Base-by-base conservation (phyloP, 2,797 vertebrate genomes). In the Crocodylus rhombifer region DNA sequence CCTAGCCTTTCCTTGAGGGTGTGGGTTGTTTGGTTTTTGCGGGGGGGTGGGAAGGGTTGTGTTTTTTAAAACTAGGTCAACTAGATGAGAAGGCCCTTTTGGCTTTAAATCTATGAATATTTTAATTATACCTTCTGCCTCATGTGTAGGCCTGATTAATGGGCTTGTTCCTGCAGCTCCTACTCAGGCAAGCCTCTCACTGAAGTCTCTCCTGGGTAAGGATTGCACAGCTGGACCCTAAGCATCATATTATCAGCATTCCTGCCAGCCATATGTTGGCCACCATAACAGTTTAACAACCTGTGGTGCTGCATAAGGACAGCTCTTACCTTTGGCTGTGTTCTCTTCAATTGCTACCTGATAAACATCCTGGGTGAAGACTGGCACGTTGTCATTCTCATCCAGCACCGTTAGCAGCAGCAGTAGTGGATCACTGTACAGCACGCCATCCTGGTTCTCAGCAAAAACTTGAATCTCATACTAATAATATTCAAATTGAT, bases 361-460 rank as follows among this genome's bases (percentile, higher is more conserved):
- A 94, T 98, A 98, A 86, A 98, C 97, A 8, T 92, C 94, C 82
- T 97, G 98, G 28, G 97, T 97, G 90, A 98, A 98, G 67, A 97
- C 97, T 75, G 98, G 98, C 7, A 94, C 93, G 61, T 98, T 99
- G 90, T 99, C 98, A 3, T 98, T 99, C 92, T 98, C 97, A 77
- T 99, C 98, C 2, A 93, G 98, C 89, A 98, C 98, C 94, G 96
- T 98, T 95, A 98, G 98, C 75, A 95, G 97, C 91, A 98, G 84
- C 91, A 96, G 96, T 80, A 98, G 97, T 7, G 98, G 97, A 60
- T 98, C 98, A n/a, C 97, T 96, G 14, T 98, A 98, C 95, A 97
- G 98, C 90, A 98, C 96, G n/a, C 98, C 98, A 9, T 93, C 97
- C 64, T 97, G 95, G 85, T 98, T 98, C 97, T 98, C 97, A 73